phyloP scores from a whole-genome alignment of 2,888 invertebrate genomes.

The Philaethria dido region DNA sequence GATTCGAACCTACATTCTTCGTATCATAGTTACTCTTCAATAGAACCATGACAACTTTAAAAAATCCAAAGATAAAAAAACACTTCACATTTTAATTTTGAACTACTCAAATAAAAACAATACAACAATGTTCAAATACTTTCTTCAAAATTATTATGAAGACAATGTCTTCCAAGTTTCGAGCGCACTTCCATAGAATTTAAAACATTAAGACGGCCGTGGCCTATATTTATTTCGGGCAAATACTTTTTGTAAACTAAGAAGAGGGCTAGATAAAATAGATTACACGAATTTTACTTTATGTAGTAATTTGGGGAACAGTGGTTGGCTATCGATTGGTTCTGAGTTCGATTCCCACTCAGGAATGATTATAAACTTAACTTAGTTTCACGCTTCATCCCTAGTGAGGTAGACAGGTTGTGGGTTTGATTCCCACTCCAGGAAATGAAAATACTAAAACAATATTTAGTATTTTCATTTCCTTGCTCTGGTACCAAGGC shows the following conservation, averaged over 20 bases:
- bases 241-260: conserved; percentile 9
- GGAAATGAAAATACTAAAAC: too few species aligned
- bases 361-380: too few species aligned
- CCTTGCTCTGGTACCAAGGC: too few species aligned
- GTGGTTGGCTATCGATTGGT: too few species aligned
- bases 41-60: neutral
- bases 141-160: conserved; percentile 10
- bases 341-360: too few species aligned
- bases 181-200: conserved; percentile 17
- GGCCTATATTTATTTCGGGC: conserved; percentile 13
- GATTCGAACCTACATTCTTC: neutral
- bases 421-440: too few species aligned
- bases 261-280: conserved; percentile 11
- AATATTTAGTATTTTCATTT: too few species aligned
- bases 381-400: too few species aligned
- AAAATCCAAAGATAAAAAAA: neutral
- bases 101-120: conserved; percentile 5
- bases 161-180: conserved; percentile 13
- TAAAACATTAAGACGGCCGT: conserved; percentile 19
- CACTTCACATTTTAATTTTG: conserved; percentile 1
- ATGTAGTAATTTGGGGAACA: too few species aligned
- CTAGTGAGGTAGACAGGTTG: too few species aligned
- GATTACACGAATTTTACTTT: neutral
- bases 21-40: neutral
- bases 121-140: conserved; percentile 12